Conservation (phyloP, 2,888 invertebrate genomes). For the Calephelis perditalis region DNA sequence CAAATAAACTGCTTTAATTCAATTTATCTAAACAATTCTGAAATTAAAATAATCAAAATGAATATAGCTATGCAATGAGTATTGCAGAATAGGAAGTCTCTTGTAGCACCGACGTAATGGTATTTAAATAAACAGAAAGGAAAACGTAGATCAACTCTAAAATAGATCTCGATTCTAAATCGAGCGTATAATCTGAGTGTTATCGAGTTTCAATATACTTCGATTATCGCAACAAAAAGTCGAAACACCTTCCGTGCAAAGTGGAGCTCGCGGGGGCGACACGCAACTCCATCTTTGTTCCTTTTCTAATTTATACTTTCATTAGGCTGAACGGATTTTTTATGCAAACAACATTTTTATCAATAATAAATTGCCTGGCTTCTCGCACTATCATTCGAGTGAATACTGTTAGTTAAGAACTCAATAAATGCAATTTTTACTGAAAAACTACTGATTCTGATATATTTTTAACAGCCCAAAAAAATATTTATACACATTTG, state of each 20-base stretch:
- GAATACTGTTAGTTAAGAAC: no score
- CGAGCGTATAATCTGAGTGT: constrained; percentile 26
- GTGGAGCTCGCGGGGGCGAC: constrained; percentile 49
- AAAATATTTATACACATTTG: no score
- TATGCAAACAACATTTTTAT: constrained; percentile 24
- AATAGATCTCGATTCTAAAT: constrained; percentile 24
- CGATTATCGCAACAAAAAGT: constrained; percentile 53
- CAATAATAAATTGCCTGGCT: constrained; percentile 15
- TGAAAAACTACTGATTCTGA: no score
- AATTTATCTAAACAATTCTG: no score
- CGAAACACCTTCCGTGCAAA: constrained; percentile 57
- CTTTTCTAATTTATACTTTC: constrained; percentile 37
- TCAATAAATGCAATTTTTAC: no score
- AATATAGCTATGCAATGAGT: no score
- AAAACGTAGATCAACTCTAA: constrained; percentile 23
- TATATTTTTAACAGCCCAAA: no score
- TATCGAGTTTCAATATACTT: constrained; percentile 52
- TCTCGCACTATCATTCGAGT: no score
- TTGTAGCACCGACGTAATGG: constrained; percentile 4
- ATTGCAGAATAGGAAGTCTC: constrained; percentile 9
- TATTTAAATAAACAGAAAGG: constrained; percentile 10
- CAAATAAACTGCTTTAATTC: no score
- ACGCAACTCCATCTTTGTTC: constrained; percentile 47
- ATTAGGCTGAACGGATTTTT: constrained; percentile 28
- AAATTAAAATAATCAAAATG: no score